A percentile compares a stretch with the other conserved stretches of the same genome.
These are phyloP conservation scores for Martes flavigula DNA, from an alignment of 2,797 vertebrate species.

Conservation along the genomic window DNA sequence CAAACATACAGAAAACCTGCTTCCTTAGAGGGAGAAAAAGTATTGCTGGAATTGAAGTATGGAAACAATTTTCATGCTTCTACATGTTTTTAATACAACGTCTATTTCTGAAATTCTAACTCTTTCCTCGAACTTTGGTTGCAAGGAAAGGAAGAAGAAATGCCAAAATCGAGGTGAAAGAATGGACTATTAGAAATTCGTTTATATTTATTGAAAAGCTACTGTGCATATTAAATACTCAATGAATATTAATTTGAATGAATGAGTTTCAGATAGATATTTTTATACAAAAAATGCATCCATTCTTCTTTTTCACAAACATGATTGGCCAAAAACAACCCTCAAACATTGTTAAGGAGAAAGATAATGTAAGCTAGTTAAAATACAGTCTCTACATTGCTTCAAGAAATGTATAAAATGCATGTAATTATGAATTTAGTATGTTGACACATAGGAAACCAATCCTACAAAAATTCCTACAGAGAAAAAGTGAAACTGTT, in stretches of 20 bases:
- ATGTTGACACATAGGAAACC: neutral
- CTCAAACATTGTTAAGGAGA: neutral
- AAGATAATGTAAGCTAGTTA: neutral
- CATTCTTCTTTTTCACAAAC: neutral
- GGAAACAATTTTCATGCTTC: conserved; percentile 52
- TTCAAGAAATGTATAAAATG: neutral
- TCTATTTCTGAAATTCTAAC: conserved; percentile 41
- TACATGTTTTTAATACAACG: neutral
- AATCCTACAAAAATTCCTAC: neutral
- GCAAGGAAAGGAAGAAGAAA: conserved; percentile 34
- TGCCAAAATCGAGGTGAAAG: neutral
- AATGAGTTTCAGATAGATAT: neutral
- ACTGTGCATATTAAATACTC: neutral
- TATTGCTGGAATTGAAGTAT: conserved; percentile 5
- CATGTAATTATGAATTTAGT: neutral
- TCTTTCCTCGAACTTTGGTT: conserved; percentile 13
- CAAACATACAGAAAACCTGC: neutral
- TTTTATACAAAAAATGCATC: neutral
- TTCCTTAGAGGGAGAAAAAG: neutral
- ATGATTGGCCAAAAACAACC: neutral
- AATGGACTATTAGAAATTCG: neutral
- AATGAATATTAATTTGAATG: neutral
- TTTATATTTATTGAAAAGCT: neutral
- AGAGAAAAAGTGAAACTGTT: neutral
- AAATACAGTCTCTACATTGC: neutral